Conservation (phyloP, 2,797 vertebrate genomes). For the Silurus aristotelis region DNA sequence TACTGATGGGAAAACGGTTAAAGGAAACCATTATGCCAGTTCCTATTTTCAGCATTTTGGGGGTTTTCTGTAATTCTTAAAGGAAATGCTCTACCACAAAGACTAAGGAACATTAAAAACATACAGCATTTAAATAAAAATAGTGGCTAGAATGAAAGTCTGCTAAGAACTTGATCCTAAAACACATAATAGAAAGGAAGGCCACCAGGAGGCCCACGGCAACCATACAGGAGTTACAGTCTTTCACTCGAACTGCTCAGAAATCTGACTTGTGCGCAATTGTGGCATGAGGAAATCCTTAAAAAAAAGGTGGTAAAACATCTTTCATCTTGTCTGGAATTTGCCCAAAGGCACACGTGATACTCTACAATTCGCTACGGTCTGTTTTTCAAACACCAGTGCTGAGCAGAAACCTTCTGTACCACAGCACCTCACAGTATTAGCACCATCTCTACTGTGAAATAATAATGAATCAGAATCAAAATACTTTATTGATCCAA, state of each 20-base stretch:
- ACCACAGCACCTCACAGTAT: not conserved
- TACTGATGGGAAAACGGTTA: slow-evolving; percentile 6
- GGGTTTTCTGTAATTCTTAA: not conserved
- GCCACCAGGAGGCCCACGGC: not conserved
- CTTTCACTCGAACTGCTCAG: not conserved
- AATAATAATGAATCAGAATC: not conserved
- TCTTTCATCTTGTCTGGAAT: not conserved
- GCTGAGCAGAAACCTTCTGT: not conserved
- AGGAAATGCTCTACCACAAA: not conserved
- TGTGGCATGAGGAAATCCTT: not conserved
- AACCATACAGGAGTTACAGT: not conserved
- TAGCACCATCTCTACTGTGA: not conserved
- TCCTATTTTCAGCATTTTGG: slow-evolving; percentile 11
- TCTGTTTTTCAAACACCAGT: slow-evolving; percentile 13
- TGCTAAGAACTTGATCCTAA: not conserved
- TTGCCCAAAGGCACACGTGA: not conserved
- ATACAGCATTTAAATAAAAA: slow-evolving; percentile 4
- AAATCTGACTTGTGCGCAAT: not conserved
- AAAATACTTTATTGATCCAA: too few species aligned
- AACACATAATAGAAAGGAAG: not conserved
- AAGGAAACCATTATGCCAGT: slow-evolving; percentile 10
- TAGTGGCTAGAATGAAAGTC: too few species aligned
- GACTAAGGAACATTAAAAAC: not conserved
- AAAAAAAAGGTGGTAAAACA: not conserved
- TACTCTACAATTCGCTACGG: not conserved